These are phyloP conservation scores for Furcula furcula DNA, from an alignment of 2,888 invertebrate genomes.

Conservation along the genomic window DNA sequence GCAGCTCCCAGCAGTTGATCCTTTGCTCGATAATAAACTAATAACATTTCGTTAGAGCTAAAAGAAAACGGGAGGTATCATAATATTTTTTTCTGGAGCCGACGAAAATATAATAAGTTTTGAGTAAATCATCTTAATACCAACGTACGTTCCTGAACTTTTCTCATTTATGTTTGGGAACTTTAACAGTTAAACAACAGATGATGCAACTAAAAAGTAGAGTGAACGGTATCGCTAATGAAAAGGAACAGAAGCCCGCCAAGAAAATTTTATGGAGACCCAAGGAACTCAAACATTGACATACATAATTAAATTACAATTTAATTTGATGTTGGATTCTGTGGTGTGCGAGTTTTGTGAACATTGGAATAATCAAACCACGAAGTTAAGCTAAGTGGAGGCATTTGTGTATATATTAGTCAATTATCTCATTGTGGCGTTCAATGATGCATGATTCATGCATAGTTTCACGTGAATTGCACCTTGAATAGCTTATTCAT, in stretches of 20 bases:
- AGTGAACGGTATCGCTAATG: slow-evolving; percentile 12
- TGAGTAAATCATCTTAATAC: slow-evolving; percentile 11
- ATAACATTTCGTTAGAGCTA: too few species aligned
- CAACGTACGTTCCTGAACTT: slow-evolving; percentile 29
- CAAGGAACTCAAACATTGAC: slow-evolving; percentile 6
- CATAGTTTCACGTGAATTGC: neutral
- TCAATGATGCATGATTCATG: slow-evolving; percentile 18
- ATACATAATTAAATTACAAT: neutral
- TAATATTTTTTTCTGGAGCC: slow-evolving; percentile 6
- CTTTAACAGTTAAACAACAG: slow-evolving; percentile 22
- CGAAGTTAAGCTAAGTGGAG: neutral
- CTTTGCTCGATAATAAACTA: too few species aligned
- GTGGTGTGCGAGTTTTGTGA: neutral
- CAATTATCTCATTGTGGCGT: slow-evolving; percentile 12
- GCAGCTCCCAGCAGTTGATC: too few species aligned
- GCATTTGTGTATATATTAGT: slow-evolving; percentile 4
- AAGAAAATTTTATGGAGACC: slow-evolving; percentile 1
- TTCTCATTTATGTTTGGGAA: slow-evolving; percentile 36
- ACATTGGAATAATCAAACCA: neutral
- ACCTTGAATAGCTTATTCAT: too few species aligned
- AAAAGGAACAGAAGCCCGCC: slow-evolving; percentile 1
- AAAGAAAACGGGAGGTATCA: neutral
- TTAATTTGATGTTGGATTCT: neutral
- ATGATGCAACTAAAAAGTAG: slow-evolving; percentile 25
- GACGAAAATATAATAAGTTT: slow-evolving; percentile 6